Evolutionary conservation across 2,113 vertebrate species (phyloP).

Genomic region (Hypomesus transpacificus): DNA sequence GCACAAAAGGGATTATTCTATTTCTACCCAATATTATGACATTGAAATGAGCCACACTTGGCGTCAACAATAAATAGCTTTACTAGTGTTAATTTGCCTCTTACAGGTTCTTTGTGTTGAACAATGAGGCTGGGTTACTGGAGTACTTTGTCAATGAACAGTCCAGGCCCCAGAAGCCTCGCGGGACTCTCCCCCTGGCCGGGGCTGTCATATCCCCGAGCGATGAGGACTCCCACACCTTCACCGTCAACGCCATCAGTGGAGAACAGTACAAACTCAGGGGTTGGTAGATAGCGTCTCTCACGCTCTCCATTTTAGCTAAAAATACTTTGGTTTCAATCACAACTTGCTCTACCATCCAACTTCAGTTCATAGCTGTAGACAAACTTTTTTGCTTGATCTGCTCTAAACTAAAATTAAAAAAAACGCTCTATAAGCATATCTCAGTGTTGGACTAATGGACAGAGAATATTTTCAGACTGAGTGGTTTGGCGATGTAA

Average conservation of each 20-base stretch:
- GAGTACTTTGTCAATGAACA: conserved; percentile 99
- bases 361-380: too few species aligned
- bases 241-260: conserved; percentile 95
- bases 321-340: too few species aligned
- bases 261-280: conserved; percentile 98
- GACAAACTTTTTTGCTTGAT: too few species aligned
- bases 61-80: background rate
- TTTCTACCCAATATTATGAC: background rate
- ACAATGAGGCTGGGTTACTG: conserved; percentile 92
- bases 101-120: conserved; percentile 92
- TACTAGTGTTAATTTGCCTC: background rate
- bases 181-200: conserved; percentile 90
- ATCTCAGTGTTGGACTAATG: too few species aligned
- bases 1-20: background rate
- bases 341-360: too few species aligned
- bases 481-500: too few species aligned
- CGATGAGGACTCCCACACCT: conserved; percentile 96
- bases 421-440: too few species aligned
- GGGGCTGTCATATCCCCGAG: conserved; percentile 98
- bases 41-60: background rate
- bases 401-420: too few species aligned
- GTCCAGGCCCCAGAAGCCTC: conserved; percentile 86
- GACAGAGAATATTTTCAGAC: too few species aligned
- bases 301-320: too few species aligned
- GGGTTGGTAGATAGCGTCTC: conserved; percentile 69